phyloP scores from a whole-genome alignment of 2,888 invertebrate genomes.

The Papilio elwesi region DNA sequence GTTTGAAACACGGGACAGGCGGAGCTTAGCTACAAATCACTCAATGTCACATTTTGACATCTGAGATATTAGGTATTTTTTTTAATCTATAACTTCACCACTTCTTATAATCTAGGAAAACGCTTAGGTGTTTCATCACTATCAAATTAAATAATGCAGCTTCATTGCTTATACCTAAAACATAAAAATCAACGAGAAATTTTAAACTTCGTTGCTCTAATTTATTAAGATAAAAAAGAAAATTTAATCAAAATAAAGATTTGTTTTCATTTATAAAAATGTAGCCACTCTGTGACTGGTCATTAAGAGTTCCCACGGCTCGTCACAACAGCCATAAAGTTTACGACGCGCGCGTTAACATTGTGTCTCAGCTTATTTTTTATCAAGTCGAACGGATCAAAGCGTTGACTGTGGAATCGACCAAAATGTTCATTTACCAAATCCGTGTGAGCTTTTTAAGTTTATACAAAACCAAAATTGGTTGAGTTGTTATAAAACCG shows the following conservation, averaged over 20 bases:
- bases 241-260: too few relatives aligned
- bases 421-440: constrained; percentile 25
- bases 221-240: constrained; percentile 5
- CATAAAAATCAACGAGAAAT: constrained; percentile 17
- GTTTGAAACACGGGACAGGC: constrained; percentile 86
- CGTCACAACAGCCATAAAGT: constrained; percentile 70
- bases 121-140: constrained; percentile 51
- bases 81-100: constrained; percentile 79
- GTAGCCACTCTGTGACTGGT: constrained; percentile 53
- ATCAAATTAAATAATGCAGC: not conserved
- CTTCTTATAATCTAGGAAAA: constrained; percentile 69
- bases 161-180: constrained; percentile 21
- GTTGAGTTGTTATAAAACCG: not conserved
- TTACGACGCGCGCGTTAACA: constrained; percentile 60
- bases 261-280: constrained; percentile 16
- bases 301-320: constrained; percentile 69
- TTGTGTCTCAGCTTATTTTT: constrained; percentile 68
- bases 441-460: constrained; percentile 19
- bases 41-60: constrained; percentile 85
- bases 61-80: constrained; percentile 85
- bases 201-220: constrained; percentile 17
- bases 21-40: constrained; percentile 85
- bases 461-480: constrained; percentile 18
- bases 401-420: constrained; percentile 35
- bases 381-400: constrained; percentile 60